Conservation (phyloP, 2,113 vertebrate genomes). For the Ptyas mucosa region DNA sequence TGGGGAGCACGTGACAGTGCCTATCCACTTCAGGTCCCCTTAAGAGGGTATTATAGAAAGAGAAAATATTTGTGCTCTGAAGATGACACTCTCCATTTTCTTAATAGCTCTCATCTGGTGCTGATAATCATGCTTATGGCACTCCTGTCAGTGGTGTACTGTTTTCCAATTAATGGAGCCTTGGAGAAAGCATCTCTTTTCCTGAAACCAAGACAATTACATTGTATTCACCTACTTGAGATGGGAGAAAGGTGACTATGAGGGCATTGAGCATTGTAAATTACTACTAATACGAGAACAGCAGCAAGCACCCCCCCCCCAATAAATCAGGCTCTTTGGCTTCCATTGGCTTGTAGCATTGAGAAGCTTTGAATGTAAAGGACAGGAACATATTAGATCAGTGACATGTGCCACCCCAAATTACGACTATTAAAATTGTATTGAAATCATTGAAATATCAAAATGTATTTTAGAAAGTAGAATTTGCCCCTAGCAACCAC, state of each 20-base stretch:
- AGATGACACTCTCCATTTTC: conserved; percentile 78
- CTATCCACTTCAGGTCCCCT: conserved; percentile 77
- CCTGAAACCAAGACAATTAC: conserved; percentile 62
- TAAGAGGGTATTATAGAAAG: conserved; percentile 81
- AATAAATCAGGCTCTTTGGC: conserved; percentile 60
- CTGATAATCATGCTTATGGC: conserved; percentile 59
- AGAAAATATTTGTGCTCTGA: conserved; percentile 80
- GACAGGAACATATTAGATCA: not conserved
- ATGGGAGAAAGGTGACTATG: conserved; percentile 67
- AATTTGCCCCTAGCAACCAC: not conserved
- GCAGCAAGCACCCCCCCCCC: conserved; percentile 51
- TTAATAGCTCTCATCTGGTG: conserved; percentile 73
- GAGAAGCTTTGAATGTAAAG: not conserved
- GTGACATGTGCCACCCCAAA: not conserved
- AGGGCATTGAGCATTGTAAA: conserved; percentile 69
- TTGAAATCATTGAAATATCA: not conserved
- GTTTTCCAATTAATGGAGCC: conserved; percentile 63
- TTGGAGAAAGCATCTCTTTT: conserved; percentile 64
- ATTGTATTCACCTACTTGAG: conserved; percentile 75
- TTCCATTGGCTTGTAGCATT: conserved; percentile 11
- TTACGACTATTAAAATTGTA: not conserved
- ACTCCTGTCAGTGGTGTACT: conserved; percentile 65
- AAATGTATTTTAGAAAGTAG: not conserved
- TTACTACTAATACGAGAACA: conserved; percentile 65
- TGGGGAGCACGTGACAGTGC: conserved; percentile 65